Evolutionary conservation across 1,140 invertebrate species (phyloP).

Genomic region (Brachionus asplanchnoidis): DNA sequence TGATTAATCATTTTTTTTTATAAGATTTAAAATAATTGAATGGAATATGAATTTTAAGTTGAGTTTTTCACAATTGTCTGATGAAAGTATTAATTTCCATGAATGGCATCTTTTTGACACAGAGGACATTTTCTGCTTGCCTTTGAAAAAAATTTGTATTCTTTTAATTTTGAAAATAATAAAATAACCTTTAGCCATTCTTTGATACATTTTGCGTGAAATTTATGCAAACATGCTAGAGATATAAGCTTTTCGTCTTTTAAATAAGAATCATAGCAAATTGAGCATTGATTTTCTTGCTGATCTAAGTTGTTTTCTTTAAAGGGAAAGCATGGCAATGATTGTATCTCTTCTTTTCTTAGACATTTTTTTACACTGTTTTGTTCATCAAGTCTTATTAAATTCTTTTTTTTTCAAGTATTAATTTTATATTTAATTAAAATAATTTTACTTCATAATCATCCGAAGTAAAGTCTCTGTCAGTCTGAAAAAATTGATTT

Average conservation of each 20-base stretch:
- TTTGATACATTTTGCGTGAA: constrained; percentile 8
- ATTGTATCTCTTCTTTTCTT: neutral
- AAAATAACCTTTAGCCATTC: constrained; percentile 28
- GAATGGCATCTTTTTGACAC: constrained; percentile 30
- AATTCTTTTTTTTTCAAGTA: neutral
- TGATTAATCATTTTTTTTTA: no score
- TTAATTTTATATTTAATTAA: neutral
- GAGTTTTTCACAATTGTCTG: neutral
- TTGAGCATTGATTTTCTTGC: constrained; percentile 29
- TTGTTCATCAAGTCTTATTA: neutral
- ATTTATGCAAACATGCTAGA: constrained; percentile 30
- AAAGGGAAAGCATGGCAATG: neutral
- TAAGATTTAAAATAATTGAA: neutral
- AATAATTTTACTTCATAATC: neutral
- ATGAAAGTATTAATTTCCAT: neutral
- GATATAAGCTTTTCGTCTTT: neutral
- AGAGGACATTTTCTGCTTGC: constrained; percentile 25
- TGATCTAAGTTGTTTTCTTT: neutral
- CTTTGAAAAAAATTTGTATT: neutral
- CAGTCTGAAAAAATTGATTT: neutral
- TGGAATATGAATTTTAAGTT: neutral
- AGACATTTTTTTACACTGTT: neutral
- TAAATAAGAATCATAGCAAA: neutral
- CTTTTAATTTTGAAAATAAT: neutral
- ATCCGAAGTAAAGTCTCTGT: constrained; percentile 12